Conservation (phyloP, 2,888 invertebrate genomes). For the Muschampia staudingeri region DNA sequence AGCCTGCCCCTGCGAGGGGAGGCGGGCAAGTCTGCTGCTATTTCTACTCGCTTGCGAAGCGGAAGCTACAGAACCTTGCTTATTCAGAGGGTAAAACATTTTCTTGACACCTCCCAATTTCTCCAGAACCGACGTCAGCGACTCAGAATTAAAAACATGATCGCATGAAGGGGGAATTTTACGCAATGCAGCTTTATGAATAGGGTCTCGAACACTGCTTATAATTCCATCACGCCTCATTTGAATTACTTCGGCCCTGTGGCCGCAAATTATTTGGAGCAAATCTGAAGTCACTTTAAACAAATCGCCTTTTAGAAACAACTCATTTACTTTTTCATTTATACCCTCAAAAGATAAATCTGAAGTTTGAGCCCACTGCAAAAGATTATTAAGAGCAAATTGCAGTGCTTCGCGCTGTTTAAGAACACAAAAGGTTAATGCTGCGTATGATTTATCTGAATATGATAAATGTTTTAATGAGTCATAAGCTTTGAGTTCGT, state of each 20-base stretch:
- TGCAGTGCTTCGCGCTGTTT: slow-evolving; percentile 46
- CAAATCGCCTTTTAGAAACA: slow-evolving; percentile 28
- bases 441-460: slow-evolving; percentile 14
- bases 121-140: slow-evolving; percentile 19
- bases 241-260: slow-evolving; percentile 33
- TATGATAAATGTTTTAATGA: background rate
- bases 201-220: slow-evolving; percentile 2
- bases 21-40: background rate
- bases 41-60: background rate
- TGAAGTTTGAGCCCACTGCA: slow-evolving; percentile 36
- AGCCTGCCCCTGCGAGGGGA: background rate
- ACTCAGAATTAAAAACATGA: slow-evolving; percentile 13
- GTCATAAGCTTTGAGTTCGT: slow-evolving; percentile 9
- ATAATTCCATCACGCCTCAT: slow-evolving; percentile 24
- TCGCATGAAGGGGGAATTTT: slow-evolving; percentile 21
- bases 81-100: background rate
- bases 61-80: background rate
- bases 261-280: slow-evolving; percentile 28
- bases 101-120: slow-evolving; percentile 31
- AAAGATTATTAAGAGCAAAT: slow-evolving; percentile 47
- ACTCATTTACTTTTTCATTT: background rate
- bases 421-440: background rate
- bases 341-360: background rate
- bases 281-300: slow-evolving; percentile 16
- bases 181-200: slow-evolving; percentile 4